phyloP scores from a whole-genome alignment of 1,140 invertebrate genomes.

The Drosophila littoralis region DNA sequence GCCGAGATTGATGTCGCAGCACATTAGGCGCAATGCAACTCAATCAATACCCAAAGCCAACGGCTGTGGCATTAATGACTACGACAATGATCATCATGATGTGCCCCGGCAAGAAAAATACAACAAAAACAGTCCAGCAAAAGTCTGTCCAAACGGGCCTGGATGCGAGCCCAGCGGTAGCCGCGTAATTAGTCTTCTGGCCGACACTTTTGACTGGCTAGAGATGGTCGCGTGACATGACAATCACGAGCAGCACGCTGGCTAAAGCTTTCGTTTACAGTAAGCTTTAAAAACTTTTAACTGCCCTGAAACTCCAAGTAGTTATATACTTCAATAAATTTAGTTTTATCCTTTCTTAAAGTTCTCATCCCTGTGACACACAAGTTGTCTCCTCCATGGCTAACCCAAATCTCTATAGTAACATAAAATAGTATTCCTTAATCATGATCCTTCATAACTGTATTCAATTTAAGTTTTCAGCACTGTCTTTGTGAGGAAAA shows the following conservation, averaged over 20 bases:
- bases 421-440: too few species aligned
- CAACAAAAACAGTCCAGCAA: constrained; percentile 27
- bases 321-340: too few species aligned
- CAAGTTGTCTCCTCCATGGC: too few species aligned
- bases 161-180: constrained; percentile 32
- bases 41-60: constrained; percentile 74
- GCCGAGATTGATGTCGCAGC: constrained; percentile 77
- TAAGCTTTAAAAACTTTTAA: too few species aligned
- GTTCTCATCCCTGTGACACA: too few species aligned
- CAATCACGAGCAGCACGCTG: neutral
- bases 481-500: too few species aligned
- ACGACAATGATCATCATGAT: constrained; percentile 57
- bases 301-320: too few species aligned
- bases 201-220: constrained; percentile 64
- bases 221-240: constrained; percentile 31
- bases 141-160: constrained; percentile 28
- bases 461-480: too few species aligned
- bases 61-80: constrained; percentile 67
- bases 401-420: too few species aligned
- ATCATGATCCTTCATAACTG: too few species aligned
- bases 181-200: constrained; percentile 78
- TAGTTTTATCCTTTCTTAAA: too few species aligned
- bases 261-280: neutral
- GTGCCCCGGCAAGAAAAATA: constrained; percentile 1
- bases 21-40: constrained; percentile 80